Evolutionary conservation across 2,113 vertebrate species (phyloP), one percentile per base, ranked within the genome.

Genomic region (Xiphias gladius): DNA sequence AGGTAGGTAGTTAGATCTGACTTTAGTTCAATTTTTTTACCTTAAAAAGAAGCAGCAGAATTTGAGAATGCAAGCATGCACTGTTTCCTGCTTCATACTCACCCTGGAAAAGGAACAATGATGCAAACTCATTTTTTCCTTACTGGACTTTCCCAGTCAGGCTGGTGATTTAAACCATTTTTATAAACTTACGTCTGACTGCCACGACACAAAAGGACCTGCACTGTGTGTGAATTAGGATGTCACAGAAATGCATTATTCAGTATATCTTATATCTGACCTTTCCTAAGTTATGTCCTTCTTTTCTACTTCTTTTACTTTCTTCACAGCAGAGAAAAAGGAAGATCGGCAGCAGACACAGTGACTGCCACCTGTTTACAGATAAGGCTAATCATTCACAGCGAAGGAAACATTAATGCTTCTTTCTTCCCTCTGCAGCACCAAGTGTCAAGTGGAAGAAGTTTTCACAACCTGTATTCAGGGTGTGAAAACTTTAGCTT

Each of bases 331-430:
- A 1, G 20, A 65, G 1, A 50, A 41, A 28, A 41, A 12, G 11
- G 61, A n/a, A 32, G 64, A 30, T 7, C 73, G 55, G 24, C 76
- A 73, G 66, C 73, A 73, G 58, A 55, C 43, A 35, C 24, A 79
- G 13, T 79, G 43, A 78, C 59, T 66, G 77, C 70, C 80, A 76
- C 55, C 76, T 83, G 73, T 61, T 85, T 71, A 52, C 62, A 79
- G 55, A 79, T 73, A 65, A 66, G 66, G 19, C 37, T 59, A 54
- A 80, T 77, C 65, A 82, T 52, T 80, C 62, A 73, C 71, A 76
- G 48, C 7, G 7, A 59, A 82, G 73, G 39, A 52, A 76, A 84
- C 52, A 75, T 55, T 41, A 64, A 77, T 71, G 71, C 64, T 37
- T 58, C 35, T 75, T 30, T 52, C 54, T 75, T 9, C 22, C 0